Evolutionary conservation across 2,888 invertebrate species (phyloP), one percentile per base, ranked within the genome.

Genomic region (Sussaba pulchella): DNA sequence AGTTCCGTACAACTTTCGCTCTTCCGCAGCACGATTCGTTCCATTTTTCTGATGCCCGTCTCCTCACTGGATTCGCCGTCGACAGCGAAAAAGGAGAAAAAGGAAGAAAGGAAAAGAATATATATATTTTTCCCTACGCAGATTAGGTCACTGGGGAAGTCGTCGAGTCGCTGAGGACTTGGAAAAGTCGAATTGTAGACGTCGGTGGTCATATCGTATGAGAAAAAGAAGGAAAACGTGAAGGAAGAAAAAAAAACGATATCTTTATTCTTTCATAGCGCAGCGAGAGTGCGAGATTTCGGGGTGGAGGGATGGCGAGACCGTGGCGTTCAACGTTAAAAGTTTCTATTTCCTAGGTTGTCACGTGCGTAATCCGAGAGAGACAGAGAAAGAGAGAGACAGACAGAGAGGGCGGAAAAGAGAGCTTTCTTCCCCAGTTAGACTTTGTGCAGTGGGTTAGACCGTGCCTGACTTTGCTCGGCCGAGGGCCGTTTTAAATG

Each of bases 1-100:
- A 63, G 39, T 21, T 47, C 31, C 54, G 24, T 4, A n/a, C 41
- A 74, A 74, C 74, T 74, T 79, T 70, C 43, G 64, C 70, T 69
- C 57, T 74, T 69, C 24, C 45, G 14, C 14, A 52, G 43, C 39
- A 47, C 45, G 41, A 66, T 52, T 78, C 31, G 14, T 54, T 63
- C 26, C 19, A 52, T 69, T 74, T 73, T 45, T 17, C 45, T 70
- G 45, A 21, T 2, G 14, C 39, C n/a, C 17, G 31, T 31, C 10
- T 50, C 14, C 31, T 17, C 50, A 24, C 57, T 26, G 31, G 10
- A 41, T 21, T 43, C 43, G 47, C 43, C 36, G 19, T 17, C 14
- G 52, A 52, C 70, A 39, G 69, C 24, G 19, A 45, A 21, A 24
- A 21, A 45, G 36, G 19, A 47, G 12, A 39, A 39, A 31, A 26